Conservation (phyloP, 2,797 vertebrate genomes). For the Garrulus glandarius region DNA sequence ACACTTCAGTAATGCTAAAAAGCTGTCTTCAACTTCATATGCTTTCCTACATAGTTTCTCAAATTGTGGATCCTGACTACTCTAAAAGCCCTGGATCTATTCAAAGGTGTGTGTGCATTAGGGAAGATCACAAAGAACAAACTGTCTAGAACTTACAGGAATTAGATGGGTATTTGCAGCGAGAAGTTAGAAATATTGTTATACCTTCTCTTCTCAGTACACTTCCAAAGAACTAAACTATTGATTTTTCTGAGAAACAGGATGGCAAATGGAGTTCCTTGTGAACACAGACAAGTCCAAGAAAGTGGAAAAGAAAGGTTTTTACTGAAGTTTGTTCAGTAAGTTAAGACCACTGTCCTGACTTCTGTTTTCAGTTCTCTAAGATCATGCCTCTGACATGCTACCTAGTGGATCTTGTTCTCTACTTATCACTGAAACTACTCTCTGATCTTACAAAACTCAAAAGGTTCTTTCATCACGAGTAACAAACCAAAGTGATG, state of each 20-base stretch:
- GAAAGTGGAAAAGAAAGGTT: not conserved
- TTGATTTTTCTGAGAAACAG: not conserved
- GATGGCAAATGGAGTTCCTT: not conserved
- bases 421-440: not conserved
- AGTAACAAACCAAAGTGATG: not conserved
- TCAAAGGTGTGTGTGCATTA: not conserved
- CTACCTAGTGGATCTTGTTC: not conserved
- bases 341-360: not conserved
- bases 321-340: not conserved
- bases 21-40: not conserved
- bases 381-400: not conserved
- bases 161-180: not conserved
- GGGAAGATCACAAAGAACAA: not conserved
- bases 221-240: not conserved
- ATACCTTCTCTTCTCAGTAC: not conserved
- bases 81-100: not conserved
- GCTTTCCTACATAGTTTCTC: not conserved
- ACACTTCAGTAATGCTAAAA: not conserved
- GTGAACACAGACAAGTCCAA: not conserved
- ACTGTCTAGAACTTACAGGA: not conserved
- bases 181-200: not conserved
- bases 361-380: not conserved
- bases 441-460: not conserved
- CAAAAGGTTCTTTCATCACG: not conserved
- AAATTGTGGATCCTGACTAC: not conserved